A percentile compares a stretch with the other conserved stretches of the same genome.
Evolutionary conservation across 2,797 vertebrate genomes (phyloP).

Genomic region (Nothura maculosa): DNA sequence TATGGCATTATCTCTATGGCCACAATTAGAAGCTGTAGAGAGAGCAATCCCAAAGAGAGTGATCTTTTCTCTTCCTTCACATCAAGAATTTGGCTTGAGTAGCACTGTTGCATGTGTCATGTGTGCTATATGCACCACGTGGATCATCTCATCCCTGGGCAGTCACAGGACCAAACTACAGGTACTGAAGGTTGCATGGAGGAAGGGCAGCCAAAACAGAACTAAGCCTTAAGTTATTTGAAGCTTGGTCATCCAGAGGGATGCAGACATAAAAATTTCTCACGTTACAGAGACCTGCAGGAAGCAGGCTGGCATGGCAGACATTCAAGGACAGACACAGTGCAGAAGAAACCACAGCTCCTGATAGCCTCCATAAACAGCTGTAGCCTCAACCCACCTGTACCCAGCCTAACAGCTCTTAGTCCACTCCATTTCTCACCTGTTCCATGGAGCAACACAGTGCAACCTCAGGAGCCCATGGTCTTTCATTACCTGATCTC

Average conservation of each 20-base stretch:
- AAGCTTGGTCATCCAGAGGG: not conserved
- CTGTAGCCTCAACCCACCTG: not conserved
- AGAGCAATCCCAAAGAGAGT: not conserved
- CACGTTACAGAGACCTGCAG: not conserved
- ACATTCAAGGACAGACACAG: not conserved
- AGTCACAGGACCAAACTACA: not conserved
- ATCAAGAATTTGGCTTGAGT: not conserved
- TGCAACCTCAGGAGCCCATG: not conserved
- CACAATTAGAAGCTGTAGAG: not conserved
- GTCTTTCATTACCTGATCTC: not conserved
- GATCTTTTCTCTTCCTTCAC: not conserved
- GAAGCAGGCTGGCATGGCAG: not conserved
- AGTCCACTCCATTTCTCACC: not conserved
- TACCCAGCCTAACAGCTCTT: not conserved
- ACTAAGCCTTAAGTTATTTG: not conserved
- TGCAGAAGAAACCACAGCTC: not conserved
- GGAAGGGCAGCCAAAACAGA: not conserved
- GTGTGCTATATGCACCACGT: rapidly evolving
- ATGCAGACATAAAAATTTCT: not conserved
- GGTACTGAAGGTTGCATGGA: not conserved
- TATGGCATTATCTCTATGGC: not conserved
- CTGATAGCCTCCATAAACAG: not conserved
- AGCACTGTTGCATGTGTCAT: rapidly evolving
- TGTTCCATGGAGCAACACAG: not conserved
- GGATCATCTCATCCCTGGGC: not conserved